Conservation (phyloP, 2,888 invertebrate species). For the Cyclophora albipunctata region DNA sequence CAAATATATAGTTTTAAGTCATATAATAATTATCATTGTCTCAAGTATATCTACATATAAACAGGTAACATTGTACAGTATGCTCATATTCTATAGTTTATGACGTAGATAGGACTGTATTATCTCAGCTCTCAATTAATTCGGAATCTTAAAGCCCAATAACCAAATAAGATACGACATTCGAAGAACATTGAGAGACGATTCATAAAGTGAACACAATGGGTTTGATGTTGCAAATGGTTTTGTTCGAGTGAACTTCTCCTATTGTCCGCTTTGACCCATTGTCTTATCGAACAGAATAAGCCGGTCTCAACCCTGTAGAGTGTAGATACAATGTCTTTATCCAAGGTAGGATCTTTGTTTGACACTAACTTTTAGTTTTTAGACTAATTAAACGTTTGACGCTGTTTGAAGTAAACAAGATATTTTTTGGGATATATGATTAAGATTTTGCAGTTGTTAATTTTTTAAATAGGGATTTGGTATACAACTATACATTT, state of each 20-base stretch:
- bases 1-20: too few relatives aligned
- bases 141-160: background rate
- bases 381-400: background rate
- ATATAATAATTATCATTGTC: too few relatives aligned
- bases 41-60: too few relatives aligned
- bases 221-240: constrained; percentile 28
- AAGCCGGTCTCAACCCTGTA: constrained; percentile 25
- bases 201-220: constrained; percentile 33
- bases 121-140: too few relatives aligned
- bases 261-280: constrained; percentile 31
- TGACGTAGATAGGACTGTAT: too few relatives aligned
- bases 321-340: constrained; percentile 18
- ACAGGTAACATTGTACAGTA: too few relatives aligned
- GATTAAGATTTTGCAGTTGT: too few relatives aligned
- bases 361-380: background rate
- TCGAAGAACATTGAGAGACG: constrained; percentile 13
- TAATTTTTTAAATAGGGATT: too few relatives aligned
- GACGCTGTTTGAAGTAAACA: too few relatives aligned
- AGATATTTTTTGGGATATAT: too few relatives aligned
- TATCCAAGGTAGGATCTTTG: constrained; percentile 8
- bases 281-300: constrained; percentile 32
- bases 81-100: too few relatives aligned
- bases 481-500: too few relatives aligned
- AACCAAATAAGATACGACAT: background rate
- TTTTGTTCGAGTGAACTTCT: constrained; percentile 35